Evolutionary conservation across 2,113 vertebrate genomes (phyloP).

Genomic region (Microtus richardsoni): DNA sequence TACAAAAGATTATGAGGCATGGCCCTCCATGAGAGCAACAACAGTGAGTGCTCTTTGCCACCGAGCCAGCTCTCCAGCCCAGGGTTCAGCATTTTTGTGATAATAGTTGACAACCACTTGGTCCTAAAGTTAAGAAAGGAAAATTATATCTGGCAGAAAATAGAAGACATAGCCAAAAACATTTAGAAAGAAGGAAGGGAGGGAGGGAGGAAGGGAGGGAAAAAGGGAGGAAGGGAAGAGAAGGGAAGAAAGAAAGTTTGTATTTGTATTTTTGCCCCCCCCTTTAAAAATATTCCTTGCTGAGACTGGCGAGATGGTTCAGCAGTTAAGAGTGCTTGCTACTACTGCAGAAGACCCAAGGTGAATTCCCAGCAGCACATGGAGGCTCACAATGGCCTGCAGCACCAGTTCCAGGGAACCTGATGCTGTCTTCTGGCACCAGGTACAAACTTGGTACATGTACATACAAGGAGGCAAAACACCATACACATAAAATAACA

Average conservation of each 20-base stretch:
- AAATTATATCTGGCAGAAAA: slow-evolving; percentile 38
- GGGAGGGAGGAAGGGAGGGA: not conserved
- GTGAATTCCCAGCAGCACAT: not conserved
- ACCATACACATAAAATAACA: not conserved
- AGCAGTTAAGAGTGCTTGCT: not conserved
- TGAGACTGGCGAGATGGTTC: not conserved
- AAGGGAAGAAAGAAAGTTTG: not conserved
- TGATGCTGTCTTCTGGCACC: not conserved
- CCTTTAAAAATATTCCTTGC: not conserved
- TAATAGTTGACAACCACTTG: not conserved
- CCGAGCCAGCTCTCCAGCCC: not conserved
- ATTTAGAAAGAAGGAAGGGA: not conserved
- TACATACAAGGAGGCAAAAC: not conserved
- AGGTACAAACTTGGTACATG: not conserved
- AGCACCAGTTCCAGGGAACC: not conserved
- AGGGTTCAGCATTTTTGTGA: not conserved
- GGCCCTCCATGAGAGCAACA: not conserved
- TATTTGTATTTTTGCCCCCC: not conserved
- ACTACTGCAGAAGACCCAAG: not conserved
- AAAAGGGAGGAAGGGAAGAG: no score
- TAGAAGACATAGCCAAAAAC: slow-evolving; percentile 29
- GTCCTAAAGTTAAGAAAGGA: slow-evolving; percentile 27
- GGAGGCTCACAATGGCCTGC: not conserved
- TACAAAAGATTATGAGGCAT: not conserved
- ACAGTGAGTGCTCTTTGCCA: not conserved